Evolutionary conservation across 2,797 vertebrate genomes (phyloP).

Genomic region (Pangasius larnaudii): DNA sequence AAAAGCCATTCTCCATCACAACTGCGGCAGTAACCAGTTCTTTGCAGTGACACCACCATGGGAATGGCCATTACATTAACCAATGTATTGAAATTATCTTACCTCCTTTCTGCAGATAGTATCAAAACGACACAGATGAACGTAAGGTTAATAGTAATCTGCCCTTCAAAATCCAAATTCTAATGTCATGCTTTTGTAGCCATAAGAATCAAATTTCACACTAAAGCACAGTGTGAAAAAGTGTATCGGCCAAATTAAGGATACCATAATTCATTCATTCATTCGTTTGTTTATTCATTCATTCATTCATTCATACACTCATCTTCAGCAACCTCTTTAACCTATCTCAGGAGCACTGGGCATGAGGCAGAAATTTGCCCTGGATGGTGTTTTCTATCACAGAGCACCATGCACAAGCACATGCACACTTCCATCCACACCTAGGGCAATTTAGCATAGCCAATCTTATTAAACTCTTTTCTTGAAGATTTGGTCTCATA

Average conservation of each 20-base stretch:
- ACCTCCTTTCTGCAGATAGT: neutral
- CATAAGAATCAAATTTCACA: neutral
- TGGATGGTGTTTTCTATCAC: neutral
- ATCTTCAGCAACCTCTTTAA: neutral
- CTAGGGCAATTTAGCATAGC: neutral
- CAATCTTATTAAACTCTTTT: neutral
- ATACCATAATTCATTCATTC: neutral
- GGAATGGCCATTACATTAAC: neutral
- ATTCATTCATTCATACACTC: neutral
- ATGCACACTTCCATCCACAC: too few relatives aligned
- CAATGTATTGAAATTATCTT: neutral
- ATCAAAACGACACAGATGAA: neutral
- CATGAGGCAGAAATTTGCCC: neutral
- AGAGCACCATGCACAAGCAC: neutral
- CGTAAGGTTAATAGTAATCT: neutral
- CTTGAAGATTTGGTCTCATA: neutral
- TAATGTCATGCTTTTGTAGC: neutral
- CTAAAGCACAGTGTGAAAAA: neutral
- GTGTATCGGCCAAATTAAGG: neutral
- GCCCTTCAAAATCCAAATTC: neutral
- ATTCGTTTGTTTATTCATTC: neutral
- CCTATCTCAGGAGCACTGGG: neutral
- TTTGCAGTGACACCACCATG: neutral
- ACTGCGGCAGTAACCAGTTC: neutral
- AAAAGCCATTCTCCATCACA: conserved; percentile 10